Percentiles rank a stretch among this genome's conserved stretches.
These are phyloP conservation scores for Indicator maculatus DNA, from an alignment of 2,113 vertebrate species.

Conservation along the genomic window DNA sequence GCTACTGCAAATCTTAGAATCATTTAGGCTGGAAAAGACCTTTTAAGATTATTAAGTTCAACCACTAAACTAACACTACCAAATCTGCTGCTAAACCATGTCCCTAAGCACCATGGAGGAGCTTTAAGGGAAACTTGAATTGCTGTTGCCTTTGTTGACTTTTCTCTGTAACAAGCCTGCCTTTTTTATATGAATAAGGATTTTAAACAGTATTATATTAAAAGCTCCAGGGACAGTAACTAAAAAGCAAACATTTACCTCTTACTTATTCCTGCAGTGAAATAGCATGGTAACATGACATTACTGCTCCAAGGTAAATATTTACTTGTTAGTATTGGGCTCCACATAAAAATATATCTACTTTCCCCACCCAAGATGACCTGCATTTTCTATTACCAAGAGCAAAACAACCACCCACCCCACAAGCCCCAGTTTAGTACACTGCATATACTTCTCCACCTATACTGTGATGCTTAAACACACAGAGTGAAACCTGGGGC, in stretches of 20 bases:
- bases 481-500: not conserved
- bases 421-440: conserved; percentile 31
- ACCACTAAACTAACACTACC: no score
- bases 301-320: conserved; percentile 47
- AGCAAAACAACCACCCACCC: conserved; percentile 60
- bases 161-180: not conserved
- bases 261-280: conserved; percentile 50
- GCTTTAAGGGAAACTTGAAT: not conserved
- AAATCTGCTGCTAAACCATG: no score
- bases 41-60: no score
- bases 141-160: not conserved
- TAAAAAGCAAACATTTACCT: conserved; percentile 52
- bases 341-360: conserved; percentile 49
- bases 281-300: conserved; percentile 37
- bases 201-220: conserved; percentile 36
- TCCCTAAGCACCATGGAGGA: not conserved
- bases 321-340: conserved; percentile 59
- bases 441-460: not conserved
- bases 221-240: conserved; percentile 21
- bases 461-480: not conserved
- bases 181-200: not conserved
- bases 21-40: no score
- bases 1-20: not conserved
- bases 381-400: conserved; percentile 49
- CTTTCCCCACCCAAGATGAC: conserved; percentile 47